Base-by-base conservation (phyloP, 1,140 invertebrate species). In the Cotesia glomerata region DNA sequence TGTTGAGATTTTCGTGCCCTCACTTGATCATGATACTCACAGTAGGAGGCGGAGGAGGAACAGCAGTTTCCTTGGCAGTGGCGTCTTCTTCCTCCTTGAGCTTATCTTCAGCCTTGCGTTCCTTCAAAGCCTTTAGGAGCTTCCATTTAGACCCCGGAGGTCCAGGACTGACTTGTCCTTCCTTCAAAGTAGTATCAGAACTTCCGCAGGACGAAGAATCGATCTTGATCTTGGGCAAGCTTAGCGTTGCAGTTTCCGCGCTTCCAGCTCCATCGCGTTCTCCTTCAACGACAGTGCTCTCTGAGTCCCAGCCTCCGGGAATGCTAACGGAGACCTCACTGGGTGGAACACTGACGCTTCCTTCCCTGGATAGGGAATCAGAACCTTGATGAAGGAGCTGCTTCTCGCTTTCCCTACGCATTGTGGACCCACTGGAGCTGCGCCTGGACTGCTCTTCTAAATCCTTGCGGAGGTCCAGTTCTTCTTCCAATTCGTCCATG, bases 31-130 rank as follows among this genome's bases (percentile, higher is more conserved):
- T 83, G 59, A 86, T 86, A 88, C 85, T 87, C 80, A 87, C 86
- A 81, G 81, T 77, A 63, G 81, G 79, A 52, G 82, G 80, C 80
- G 81, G 80, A 74, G 82, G 82, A 71, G 81, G 74, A 64, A 86
- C 83, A 34, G 83, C 74, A 68, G 82, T 74, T 68, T 86, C 78
- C 52, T 87, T 83, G 68, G 85, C 92, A n/a, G 90, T 88, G 11
- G 90, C 88, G 54, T 90, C 88, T 51, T 91, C 89, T 35, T 90
- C 91, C 74, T 91, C 90, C 75, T 92, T 91, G 72, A 91, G 88
- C 84, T 93, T 94, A 77, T 95, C 94, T 85, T 95, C 95, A 8
- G 94, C 94, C 87, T 96, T 96, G 69, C 93, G 89, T 81, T 96
- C 95, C 82, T 96, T 96, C 35, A 96, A 81, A 5, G 95, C 94